Evolutionary conservation across 2,113 vertebrate genomes (phyloP).

Genomic region (Etia nguti): DNA sequence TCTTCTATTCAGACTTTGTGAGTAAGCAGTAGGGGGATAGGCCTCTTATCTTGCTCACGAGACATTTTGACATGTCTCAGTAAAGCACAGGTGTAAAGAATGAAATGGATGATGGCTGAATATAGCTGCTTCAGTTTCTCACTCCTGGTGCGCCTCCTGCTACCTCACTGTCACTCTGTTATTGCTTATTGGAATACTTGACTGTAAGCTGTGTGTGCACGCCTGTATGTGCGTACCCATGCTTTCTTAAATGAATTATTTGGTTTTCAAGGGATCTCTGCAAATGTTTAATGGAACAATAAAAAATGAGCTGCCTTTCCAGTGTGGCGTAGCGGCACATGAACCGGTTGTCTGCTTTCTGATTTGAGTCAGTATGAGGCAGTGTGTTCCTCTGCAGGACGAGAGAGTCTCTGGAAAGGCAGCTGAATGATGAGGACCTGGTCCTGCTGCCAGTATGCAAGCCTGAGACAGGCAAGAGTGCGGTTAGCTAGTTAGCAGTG

Average conservation of each 20-base stretch:
- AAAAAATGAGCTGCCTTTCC: background rate
- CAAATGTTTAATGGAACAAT: background rate
- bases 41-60: background rate
- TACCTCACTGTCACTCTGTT: background rate
- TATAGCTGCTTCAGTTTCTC: background rate
- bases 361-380: background rate
- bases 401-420: background rate
- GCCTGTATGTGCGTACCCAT: background rate
- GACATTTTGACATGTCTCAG: background rate
- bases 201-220: background rate
- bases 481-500: background rate
- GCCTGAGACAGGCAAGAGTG: background rate
- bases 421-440: background rate
- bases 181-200: background rate
- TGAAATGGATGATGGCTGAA: background rate
- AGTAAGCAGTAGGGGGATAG: background rate
- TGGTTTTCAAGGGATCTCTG: background rate
- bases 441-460: background rate
- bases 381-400: background rate
- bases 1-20: background rate
- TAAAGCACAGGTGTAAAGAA: background rate
- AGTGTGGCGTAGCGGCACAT: background rate
- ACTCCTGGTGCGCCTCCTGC: background rate
- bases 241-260: background rate
- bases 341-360: accelerated